Base-by-base conservation (phyloP, 2,888 invertebrate genomes). In the Amblyteles armatorius region DNA sequence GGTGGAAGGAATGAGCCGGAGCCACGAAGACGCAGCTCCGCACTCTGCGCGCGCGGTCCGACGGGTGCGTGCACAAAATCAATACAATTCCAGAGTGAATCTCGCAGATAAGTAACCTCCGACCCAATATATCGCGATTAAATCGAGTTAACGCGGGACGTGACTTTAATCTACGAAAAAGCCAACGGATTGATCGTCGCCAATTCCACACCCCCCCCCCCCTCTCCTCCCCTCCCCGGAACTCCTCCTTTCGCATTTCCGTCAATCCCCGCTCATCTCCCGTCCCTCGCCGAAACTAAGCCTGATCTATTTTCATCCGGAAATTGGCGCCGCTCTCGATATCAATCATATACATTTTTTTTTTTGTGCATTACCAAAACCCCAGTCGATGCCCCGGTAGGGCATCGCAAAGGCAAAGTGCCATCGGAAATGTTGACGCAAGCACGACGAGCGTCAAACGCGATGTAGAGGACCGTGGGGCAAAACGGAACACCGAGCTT, bases 81-180 rank as follows among this genome's bases (percentile, higher is more conserved):
- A 84, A 87, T 87, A 85, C 79, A 85, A 86, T 85, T 85, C 80
- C 74, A 76, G 85, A 84, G 80, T 40, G 79, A 78, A 19, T 19
- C 81, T 82, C 81, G 69, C 26, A 83, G 84, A 86, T 85, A 83
- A 85, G 83, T 85, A 57, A 57, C 83, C 63, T 85, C 85, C 81
- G 65, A 78, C 74, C 79, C 81, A 86, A 86, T 86, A 85, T 84
- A 86, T 86, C 84, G 86, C 82, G 82, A 85, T 86, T 80, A 82
- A 85, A 87, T 87, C 83, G 82, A 81, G 81, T 83, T 83, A 85
- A 83, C 78, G 73, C 77, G 55, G 26, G 16, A 79, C 82, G 83
- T 83, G 79, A 74, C 84, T 82, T 82, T 86, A 81, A 84, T 84
- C 71, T 78, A 79, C 72, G 76, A 86, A 84, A 86, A 84, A 84